Base-by-base conservation (phyloP, 2,888 invertebrate genomes). In the Argyra leucocephala region DNA sequence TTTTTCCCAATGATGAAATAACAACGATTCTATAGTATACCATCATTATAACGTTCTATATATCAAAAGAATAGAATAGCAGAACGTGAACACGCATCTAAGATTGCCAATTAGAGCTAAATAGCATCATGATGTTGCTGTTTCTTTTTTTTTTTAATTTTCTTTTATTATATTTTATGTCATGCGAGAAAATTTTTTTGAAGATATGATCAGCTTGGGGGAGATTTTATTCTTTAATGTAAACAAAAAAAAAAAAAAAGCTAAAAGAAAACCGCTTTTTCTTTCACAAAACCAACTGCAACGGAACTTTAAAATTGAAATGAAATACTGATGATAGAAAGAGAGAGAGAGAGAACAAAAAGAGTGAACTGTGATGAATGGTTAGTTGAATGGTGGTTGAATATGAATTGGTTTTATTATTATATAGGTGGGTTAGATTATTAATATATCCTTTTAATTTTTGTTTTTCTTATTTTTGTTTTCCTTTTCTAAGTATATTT, bases 41-140 rank as follows among this genome's bases (percentile, higher is more conserved):
- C 4, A 3, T 18, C 18, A 18, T n/a, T 5, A 48, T 5, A 48
- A 5, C 48, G 18, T 18, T 18, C 5, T 31, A 10, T 31, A 5
- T 7, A 31, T 48, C n/a, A 1, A 48, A 48, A 18, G n/a, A 48
- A 18, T 18, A 48, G 12, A 48, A 12, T 18, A 48, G 18, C 18
- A n/a, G 48, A 48, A 48, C 48, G 48, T 48, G 48, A 48, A 48
- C 48, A 48, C 48, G 48, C 48, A 48, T 48, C 48, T 48, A 12
- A 48, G 48, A 48, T 48, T 48, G 48, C 48, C 48, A 48, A 48
- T 48, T 48, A 48, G 48, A 48, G 48, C 15, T 48, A 48, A 48
- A 48, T 48, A 15, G 18, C 48, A 48, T 48, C 18, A 48, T 48
- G 48, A 15, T 48, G 6, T 18, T 5, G 48, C 48, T 48, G 18